Evolutionary conservation across 92 coral and sea anemone genomes (phyloP), one percentile per base, ranked within the genome.

Genomic region (Actinostola sp.): DNA sequence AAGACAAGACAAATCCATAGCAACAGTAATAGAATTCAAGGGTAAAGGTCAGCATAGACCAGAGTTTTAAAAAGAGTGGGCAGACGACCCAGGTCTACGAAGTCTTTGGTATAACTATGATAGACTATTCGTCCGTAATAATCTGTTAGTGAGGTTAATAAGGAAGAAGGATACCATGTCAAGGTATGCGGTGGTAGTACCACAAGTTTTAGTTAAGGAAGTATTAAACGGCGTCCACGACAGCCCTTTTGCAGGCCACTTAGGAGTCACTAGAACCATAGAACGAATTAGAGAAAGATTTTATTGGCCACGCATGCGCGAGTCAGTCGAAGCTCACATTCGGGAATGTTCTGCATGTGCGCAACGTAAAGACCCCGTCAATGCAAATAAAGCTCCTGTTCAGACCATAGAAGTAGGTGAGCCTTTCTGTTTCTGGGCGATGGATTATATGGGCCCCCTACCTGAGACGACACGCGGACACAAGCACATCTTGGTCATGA

Each of bases 371-470:
- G 51, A 71, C 16, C 67, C 67, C 6, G 41, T 29, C 70, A 49
- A 26, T 27, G 52, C 32, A 14, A 50, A 17, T 13, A 54, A 75
- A 17, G 80, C 80, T 27, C 79, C 91, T 39, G 33, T 68, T 30
- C 71, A 60, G 21, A 67, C 74, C 16, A 42, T 54, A 36, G 45
- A 46, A 14, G 63, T 58, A 13, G 79, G 80, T 14, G 81, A 62
- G 33, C 80, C 71, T 13, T 50, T 61, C 42, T 67, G 64, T 24
- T 27, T 54, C 24, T 41, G 73, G 43, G 71, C 76, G 1, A 11
- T 79, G 64, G 79, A 70, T 45, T 67, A 59, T 58, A 49, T 83
- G 73, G 89, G 83, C 29, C 87, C 87, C 3, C 71, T 86, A 8
- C 58, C 87, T 10, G 63, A 45, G 9, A 76, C 82, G 0, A 23